Base-by-base conservation (phyloP, 2,888 invertebrate genomes). In the Belgica antarctica region DNA sequence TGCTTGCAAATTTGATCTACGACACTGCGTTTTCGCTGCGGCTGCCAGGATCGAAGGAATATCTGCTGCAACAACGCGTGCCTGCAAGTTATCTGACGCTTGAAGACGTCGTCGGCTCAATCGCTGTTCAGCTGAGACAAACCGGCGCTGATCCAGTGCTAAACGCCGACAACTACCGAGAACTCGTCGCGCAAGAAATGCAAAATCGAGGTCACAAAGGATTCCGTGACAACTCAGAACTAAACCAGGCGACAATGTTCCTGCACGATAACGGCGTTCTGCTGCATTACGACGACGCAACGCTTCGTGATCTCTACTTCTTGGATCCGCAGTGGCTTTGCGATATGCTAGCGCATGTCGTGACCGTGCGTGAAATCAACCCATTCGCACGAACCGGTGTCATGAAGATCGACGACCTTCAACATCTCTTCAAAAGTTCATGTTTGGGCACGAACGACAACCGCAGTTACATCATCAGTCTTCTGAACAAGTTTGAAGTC, bases 251-350 rank as follows among this genome's bases (percentile, higher is more conserved):
- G 0, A 96, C 97, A 0, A 86, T 95, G 77, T 99, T 99, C 80
- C 83, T 99, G 1, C 98, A 99, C 77, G 99, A 99, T 76, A 98
- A 98, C 79, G 98, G 94, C 34, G 94, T 98, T 1, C 82, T 98
- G 7, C 83, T 97, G 1, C 95, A 96, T 78, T 96, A 95, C 75
- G 95, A 96, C 75, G 96, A 96, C 78, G 94, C 95, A 0, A 93
- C 94, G 0, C 81, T 96, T 1, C 90, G 94, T 76, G 96, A 98
- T 80, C 83, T 96, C 63, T 97, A 96, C 80, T 99, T 99, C 80
- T 81, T 99, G 57, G 93, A 96, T 79, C 97, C 98, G 0, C 98
- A 99, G 78, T 99, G 98, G 98, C 83, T 99, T 47, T 98, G 97
- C 80, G 98, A 99, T 78, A 92, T 97, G 85, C 79, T 99, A 41